Evolutionary conservation across 2,113 vertebrate species (phyloP).

Genomic region (Nettapus auritus): DNA sequence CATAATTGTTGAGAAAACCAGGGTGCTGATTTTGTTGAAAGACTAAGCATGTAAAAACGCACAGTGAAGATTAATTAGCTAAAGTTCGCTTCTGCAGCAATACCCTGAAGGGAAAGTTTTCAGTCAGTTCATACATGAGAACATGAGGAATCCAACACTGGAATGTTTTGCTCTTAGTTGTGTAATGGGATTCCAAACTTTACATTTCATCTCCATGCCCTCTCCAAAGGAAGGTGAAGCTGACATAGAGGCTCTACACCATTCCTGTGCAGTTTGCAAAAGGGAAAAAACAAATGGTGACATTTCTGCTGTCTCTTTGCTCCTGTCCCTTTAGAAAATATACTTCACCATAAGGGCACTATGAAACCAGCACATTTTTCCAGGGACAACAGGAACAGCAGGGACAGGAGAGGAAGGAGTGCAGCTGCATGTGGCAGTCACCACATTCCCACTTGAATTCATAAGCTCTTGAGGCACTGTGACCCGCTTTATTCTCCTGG

Average conservation of each 20-base stretch:
- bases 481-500: neutral
- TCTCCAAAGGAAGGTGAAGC: neutral
- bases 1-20: neutral
- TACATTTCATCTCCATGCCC: constrained; percentile 24
- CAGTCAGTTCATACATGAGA: neutral
- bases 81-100: neutral
- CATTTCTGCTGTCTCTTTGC: neutral
- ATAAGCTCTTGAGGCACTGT: neutral
- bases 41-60: neutral
- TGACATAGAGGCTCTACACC: neutral
- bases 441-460: neutral
- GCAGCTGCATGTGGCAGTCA: neutral
- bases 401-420: neutral
- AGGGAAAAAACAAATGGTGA: neutral
- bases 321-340: neutral
- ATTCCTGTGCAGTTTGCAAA: neutral
- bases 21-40: neutral
- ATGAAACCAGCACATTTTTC: neutral
- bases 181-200: constrained; percentile 17
- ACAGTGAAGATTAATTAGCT: neutral
- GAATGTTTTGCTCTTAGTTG: neutral
- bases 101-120: neutral
- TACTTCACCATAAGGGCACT: neutral
- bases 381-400: neutral
- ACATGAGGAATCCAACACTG: constrained; percentile 3